phyloP scores from a whole-genome alignment of 2,888 invertebrate species.

The Acanthoscelides obtectus region DNA sequence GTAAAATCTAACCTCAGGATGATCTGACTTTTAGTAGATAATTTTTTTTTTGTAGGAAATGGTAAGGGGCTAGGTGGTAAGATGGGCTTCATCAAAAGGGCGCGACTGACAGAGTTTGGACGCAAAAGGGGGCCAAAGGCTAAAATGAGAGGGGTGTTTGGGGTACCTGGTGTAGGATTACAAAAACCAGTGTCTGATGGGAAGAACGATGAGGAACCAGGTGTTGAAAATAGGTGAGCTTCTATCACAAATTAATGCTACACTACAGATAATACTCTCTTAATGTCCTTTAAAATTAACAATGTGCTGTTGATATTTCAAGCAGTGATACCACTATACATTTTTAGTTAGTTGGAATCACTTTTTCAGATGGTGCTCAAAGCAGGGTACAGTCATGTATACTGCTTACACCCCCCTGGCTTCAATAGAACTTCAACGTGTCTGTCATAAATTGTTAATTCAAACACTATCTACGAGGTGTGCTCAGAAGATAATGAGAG shows the following conservation, averaged over 20 bases:
- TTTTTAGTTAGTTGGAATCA: too few relatives aligned
- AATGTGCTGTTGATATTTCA: not conserved
- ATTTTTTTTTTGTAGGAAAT: constrained; percentile 3
- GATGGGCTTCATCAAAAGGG: constrained; percentile 68
- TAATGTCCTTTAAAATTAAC: not conserved
- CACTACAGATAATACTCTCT: too few relatives aligned
- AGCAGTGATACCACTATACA: not conserved
- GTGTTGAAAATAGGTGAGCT: constrained; percentile 68
- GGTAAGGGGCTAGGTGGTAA: constrained; percentile 55
- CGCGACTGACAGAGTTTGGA: constrained; percentile 69
- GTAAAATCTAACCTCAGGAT: too few relatives aligned
- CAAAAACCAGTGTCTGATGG: constrained; percentile 62
- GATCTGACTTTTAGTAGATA: too few relatives aligned
- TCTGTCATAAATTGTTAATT: too few relatives aligned
- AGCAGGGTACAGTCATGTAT: too few relatives aligned
- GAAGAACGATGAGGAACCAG: constrained; percentile 64
- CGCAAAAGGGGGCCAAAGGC: constrained; percentile 82
- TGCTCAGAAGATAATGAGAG: too few relatives aligned
- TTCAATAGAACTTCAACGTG: too few relatives aligned
- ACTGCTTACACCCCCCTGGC: too few relatives aligned
- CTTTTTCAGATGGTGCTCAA: too few relatives aligned
- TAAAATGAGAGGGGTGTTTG: constrained; percentile 82
- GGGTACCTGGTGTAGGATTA: constrained; percentile 72
- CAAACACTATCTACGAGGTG: too few relatives aligned
- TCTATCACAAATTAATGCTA: too few relatives aligned